Conservation (phyloP, 2,888 invertebrate species). For the Steromphala cineraria region DNA sequence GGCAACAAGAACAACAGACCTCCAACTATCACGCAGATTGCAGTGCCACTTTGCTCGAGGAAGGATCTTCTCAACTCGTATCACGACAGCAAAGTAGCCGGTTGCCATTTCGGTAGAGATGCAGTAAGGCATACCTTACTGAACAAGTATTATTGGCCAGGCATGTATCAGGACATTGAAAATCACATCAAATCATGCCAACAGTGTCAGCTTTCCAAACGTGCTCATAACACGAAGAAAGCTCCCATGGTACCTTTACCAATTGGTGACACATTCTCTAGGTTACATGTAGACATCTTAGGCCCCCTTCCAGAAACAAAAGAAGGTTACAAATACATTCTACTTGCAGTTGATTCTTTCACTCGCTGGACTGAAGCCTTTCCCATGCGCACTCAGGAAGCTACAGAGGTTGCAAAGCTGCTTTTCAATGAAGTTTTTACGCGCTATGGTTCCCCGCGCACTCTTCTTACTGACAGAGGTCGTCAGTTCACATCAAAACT, state of each 20-base stretch:
- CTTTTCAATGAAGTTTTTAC: slow-evolving; percentile 42
- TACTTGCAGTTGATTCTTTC: slow-evolving; percentile 41
- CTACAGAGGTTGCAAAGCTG: slow-evolving; percentile 37
- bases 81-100: slow-evolving; percentile 22
- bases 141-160: slow-evolving; percentile 29
- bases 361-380: slow-evolving; percentile 44
- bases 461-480: slow-evolving; percentile 43
- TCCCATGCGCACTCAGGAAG: slow-evolving; percentile 39
- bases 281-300: slow-evolving; percentile 40
- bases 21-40: background rate
- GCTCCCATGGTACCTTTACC: slow-evolving; percentile 36
- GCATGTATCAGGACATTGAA: slow-evolving; percentile 29
- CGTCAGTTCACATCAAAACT: slow-evolving; percentile 40
- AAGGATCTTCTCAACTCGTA: background rate
- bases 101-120: slow-evolving; percentile 19
- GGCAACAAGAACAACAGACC: background rate
- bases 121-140: slow-evolving; percentile 16
- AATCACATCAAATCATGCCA: slow-evolving; percentile 30
- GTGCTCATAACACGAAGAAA: background rate
- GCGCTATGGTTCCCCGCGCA: slow-evolving; percentile 41
- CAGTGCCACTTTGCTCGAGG: too few species aligned
- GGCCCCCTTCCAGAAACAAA: slow-evolving; percentile 34
- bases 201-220: slow-evolving; percentile 30
- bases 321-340: slow-evolving; percentile 81
- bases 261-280: slow-evolving; percentile 23